Conservation (phyloP, 2,888 invertebrate genomes). For the Meganola albula region DNA sequence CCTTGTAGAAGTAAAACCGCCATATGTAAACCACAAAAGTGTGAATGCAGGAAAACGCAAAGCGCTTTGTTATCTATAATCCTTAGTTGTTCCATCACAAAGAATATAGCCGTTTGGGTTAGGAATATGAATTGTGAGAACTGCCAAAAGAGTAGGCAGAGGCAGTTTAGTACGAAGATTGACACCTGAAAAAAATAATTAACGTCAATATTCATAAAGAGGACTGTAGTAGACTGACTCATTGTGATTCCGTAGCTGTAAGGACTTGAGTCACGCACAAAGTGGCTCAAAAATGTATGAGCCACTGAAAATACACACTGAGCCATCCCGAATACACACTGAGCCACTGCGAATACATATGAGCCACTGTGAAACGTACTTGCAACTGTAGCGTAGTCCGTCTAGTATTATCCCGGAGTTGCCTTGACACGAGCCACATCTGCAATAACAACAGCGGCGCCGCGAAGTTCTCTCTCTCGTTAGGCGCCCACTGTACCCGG, state of each 20-base stretch:
- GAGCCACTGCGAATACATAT: too few relatives aligned
- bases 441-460: slow-evolving; percentile 88
- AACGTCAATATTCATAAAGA: too few relatives aligned
- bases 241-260: too few relatives aligned
- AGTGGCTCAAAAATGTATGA: too few relatives aligned
- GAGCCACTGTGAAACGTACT: slow-evolving; percentile 31
- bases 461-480: slow-evolving; percentile 90
- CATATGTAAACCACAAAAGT: slow-evolving; percentile 62
- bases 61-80: slow-evolving; percentile 64
- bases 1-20: slow-evolving; percentile 60
- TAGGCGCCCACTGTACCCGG: slow-evolving; percentile 91
- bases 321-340: too few relatives aligned
- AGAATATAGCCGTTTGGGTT: slow-evolving; percentile 85
- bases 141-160: slow-evolving; percentile 83
- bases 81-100: slow-evolving; percentile 80
- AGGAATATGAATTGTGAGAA: slow-evolving; percentile 90
- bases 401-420: slow-evolving; percentile 53
- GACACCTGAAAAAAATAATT: slow-evolving; percentile 47
- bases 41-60: slow-evolving; percentile 55
- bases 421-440: slow-evolving; percentile 80
- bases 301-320: too few relatives aligned
- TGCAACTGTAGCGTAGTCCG: slow-evolving; percentile 40
- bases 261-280: too few relatives aligned
- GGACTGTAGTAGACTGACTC: too few relatives aligned
- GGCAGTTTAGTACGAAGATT: slow-evolving; percentile 54